phyloP scores from a whole-genome alignment of 2,888 invertebrate genomes.

The Osedax fenrisi region DNA sequence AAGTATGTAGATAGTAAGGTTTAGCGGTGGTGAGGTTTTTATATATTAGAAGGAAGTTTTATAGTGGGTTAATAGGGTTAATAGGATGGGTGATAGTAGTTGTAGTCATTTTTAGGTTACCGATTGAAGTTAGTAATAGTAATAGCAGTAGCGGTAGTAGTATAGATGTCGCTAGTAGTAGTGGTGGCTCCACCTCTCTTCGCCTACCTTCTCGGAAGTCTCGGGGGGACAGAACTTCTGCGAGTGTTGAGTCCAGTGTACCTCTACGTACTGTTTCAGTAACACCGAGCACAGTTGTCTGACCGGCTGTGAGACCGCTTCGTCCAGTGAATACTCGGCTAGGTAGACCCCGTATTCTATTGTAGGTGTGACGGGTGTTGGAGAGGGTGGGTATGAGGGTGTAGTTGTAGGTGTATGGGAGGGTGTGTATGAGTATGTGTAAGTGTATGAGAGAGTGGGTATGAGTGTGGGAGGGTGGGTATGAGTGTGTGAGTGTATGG shows the following conservation, averaged over 20 bases:
- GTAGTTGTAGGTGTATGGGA: too few species aligned
- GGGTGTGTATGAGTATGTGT: too few species aligned
- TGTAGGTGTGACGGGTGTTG: too few species aligned
- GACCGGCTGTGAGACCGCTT: slow-evolving; percentile 56
- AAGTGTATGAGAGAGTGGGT: too few species aligned
- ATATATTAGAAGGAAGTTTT: too few species aligned
- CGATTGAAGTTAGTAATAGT: neutral
- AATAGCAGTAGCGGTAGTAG: neutral
- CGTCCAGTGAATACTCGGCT: slow-evolving; percentile 60
- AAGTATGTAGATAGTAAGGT: too few species aligned
- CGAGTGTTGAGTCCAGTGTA: slow-evolving; percentile 58
- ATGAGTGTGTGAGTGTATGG: too few species aligned
- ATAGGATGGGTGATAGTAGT: slow-evolving; percentile 23
- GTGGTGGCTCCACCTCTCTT: neutral
- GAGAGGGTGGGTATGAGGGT: slow-evolving; percentile 33
- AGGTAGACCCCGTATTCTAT: slow-evolving; percentile 59
- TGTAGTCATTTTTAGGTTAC: slow-evolving; percentile 20
- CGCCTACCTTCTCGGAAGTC: slow-evolving; percentile 49
- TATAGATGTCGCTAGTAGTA: neutral
- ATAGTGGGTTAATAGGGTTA: slow-evolving; percentile 24
- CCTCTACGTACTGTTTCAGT: slow-evolving; percentile 62
- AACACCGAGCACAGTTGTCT: slow-evolving; percentile 63
- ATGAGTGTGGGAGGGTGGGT: too few species aligned
- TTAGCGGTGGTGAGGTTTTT: too few species aligned
- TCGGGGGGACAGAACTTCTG: slow-evolving; percentile 57